These are phyloP conservation scores for Eolophus roseicapilla DNA, from an alignment of 2,113 vertebrate genomes.

Conservation along the genomic window DNA sequence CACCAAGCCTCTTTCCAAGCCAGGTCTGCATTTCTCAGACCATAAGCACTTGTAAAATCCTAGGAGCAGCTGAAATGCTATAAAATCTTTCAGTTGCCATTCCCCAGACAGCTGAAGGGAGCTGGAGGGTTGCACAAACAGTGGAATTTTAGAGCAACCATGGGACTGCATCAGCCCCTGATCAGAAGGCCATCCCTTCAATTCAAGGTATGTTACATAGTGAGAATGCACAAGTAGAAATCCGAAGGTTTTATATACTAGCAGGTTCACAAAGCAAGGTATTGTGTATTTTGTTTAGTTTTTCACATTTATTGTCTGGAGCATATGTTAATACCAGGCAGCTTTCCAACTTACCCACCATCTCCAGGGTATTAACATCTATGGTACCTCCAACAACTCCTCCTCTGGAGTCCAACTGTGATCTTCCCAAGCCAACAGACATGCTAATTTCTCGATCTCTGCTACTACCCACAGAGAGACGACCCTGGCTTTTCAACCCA, in stretches of 20 bases:
- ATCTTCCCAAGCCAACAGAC: conserved; percentile 95
- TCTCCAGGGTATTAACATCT: conserved; percentile 97
- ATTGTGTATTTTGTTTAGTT: background rate
- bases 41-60: background rate
- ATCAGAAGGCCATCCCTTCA: background rate
- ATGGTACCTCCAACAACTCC: conserved; percentile 98
- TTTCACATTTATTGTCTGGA: background rate
- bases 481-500: conserved; percentile 97
- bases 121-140: background rate
- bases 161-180: background rate
- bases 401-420: conserved; percentile 96
- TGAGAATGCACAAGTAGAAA: background rate
- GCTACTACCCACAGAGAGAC: conserved; percentile 95
- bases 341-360: conserved; percentile 90
- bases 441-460: conserved; percentile 96
- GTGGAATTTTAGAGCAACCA: background rate
- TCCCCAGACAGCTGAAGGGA: background rate
- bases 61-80: background rate
- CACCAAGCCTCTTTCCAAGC: background rate
- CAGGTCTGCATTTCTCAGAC: background rate
- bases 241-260: background rate
- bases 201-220: background rate
- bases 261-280: background rate
- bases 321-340: background rate
- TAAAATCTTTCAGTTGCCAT: background rate